phyloP scores from a whole-genome alignment of 2,797 vertebrate species.

The Fringilla coelebs region DNA sequence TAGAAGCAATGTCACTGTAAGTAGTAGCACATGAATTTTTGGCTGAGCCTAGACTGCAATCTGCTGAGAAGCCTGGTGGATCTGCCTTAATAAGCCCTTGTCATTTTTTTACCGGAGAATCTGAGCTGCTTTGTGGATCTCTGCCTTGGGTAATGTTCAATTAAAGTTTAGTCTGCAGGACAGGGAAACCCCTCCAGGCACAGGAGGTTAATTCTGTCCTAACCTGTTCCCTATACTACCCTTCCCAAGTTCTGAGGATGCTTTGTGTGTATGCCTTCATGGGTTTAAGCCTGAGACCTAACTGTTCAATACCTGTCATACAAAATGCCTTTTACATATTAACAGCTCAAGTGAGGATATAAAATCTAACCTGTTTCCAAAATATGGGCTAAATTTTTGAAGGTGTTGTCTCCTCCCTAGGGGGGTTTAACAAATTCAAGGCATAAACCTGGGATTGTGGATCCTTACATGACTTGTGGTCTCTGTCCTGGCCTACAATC shows the following conservation, averaged over 20 bases:
- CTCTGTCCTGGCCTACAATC: neutral
- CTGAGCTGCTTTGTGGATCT: neutral
- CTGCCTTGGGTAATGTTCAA: neutral
- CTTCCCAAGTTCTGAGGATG: neutral
- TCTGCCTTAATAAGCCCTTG: neutral
- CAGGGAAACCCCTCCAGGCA: neutral
- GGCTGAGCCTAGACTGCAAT: neutral
- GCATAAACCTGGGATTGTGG: neutral
- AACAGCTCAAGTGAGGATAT: neutral
- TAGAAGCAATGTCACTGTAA: neutral
- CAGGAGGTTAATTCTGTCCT: neutral
- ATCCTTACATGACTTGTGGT: neutral
- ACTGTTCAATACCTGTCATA: neutral
- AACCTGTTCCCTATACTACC: neutral
- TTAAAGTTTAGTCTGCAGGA: neutral
- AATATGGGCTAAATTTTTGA: neutral
- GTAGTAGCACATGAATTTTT: neutral
- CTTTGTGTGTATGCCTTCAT: neutral
- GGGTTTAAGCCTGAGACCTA: neutral
- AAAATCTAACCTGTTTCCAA: constrained; percentile 3
- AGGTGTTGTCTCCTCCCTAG: neutral
- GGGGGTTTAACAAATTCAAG: neutral
- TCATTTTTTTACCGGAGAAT: neutral
- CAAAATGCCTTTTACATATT: neutral
- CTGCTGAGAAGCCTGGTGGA: neutral